Conservation (phyloP, 2,113 vertebrate genomes). For the Chamaea fasciata region DNA sequence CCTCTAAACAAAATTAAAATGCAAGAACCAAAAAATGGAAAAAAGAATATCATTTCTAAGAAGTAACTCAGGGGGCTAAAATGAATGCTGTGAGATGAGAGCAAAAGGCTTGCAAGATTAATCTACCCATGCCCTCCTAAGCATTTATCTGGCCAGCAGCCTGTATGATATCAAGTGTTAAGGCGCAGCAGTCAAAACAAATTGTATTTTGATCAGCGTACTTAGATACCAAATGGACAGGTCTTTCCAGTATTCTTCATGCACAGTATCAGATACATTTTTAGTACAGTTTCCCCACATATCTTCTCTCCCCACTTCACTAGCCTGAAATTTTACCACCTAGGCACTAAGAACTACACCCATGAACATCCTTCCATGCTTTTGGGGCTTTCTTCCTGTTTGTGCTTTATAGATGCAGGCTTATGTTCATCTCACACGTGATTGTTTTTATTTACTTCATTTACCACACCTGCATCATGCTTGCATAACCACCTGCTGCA, state of each 20-base stretch:
- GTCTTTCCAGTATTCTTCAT: background rate
- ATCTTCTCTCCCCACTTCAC: background rate
- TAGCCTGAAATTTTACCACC: background rate
- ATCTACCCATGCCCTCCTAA: background rate
- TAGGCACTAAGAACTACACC: background rate
- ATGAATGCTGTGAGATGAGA: background rate
- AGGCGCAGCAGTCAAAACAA: conserved; percentile 7
- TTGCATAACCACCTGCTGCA: background rate
- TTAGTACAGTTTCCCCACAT: background rate
- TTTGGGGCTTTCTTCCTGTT: background rate
- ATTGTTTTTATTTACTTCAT: background rate
- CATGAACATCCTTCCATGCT: background rate
- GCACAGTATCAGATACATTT: background rate
- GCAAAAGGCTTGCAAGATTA: background rate
- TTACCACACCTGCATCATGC: background rate
- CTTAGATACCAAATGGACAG: background rate
- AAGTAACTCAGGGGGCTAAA: background rate
- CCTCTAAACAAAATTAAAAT: background rate
- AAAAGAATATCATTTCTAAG: background rate
- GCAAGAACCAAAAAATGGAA: background rate
- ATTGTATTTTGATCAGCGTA: background rate
- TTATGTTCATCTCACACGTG: background rate
- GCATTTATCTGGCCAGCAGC: conserved; percentile 34
- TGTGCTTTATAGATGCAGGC: background rate
- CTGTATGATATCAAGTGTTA: conserved; percentile 24